Conservation (phyloP, 2,888 invertebrate species). For the Criorhina ranunculi region DNA sequence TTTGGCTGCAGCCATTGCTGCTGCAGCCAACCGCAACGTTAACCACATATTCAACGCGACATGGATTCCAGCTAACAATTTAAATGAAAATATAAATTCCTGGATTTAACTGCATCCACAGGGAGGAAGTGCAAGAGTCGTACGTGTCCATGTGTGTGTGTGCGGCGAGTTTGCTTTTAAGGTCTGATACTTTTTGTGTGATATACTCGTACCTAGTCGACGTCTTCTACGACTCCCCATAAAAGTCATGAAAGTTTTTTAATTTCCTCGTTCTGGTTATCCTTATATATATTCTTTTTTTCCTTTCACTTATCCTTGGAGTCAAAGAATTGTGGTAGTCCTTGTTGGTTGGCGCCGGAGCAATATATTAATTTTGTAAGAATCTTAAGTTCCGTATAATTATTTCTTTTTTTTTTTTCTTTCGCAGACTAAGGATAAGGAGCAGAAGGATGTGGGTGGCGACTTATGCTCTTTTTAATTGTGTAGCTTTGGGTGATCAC, state of each 20-base stretch:
- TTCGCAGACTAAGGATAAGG: not conserved
- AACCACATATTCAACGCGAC: conserved; percentile 74
- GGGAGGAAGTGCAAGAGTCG: conserved; percentile 14
- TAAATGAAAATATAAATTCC: conserved; percentile 75
- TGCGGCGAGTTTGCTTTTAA: conserved; percentile 45
- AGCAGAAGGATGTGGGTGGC: not conserved
- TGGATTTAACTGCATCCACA: conserved; percentile 71
- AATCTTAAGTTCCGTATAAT: conserved; percentile 70
- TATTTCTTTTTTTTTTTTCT: conserved; percentile 52
- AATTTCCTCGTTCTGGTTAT: conserved; percentile 67
- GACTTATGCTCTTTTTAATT: conserved; percentile 64
- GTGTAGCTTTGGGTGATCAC: conserved; percentile 58
- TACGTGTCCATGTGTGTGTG: conserved; percentile 1
- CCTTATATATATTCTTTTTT: conserved; percentile 2
- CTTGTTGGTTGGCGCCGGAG: conserved; percentile 40
- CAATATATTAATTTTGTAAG: conserved; percentile 70
- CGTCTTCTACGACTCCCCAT: conserved; percentile 60
- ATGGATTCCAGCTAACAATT: conserved; percentile 71
- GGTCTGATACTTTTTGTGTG: conserved; percentile 46
- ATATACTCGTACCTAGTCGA: conserved; percentile 45
- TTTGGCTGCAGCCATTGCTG: conserved; percentile 7
- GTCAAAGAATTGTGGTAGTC: conserved; percentile 55
- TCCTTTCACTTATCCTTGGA: conserved; percentile 53
- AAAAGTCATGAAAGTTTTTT: conserved; percentile 76
- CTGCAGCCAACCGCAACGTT: conserved; percentile 49